Base-by-base conservation (phyloP, 1,140 invertebrate genomes). In the Drosophila truncata region DNA sequence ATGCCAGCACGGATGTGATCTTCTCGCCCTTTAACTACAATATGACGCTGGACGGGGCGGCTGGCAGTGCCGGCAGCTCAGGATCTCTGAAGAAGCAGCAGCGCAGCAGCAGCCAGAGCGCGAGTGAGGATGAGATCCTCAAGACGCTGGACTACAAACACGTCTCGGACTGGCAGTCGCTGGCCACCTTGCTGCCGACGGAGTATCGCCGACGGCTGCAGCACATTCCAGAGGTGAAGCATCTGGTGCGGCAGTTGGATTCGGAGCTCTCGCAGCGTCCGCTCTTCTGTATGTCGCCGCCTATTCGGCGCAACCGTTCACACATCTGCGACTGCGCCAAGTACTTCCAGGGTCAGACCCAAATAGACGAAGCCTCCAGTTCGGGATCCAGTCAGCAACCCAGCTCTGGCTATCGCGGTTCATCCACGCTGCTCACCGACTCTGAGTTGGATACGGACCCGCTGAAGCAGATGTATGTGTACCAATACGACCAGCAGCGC, bases 161-260 rank as follows among this genome's bases (percentile, higher is more conserved):
- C 82, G 95, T 98, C 11, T 95, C 95, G 83, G 98, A 99, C 91
- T 98, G 97, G 97, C 97, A 98, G 86, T 98, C 97, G 1, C 93
- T 99, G 37, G 97, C 96, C 66, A 96, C 98, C 57, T 93, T 99
- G 20, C 91, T 99, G 42, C 98, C 97, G 0, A 93, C 94, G 57
- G 97, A 98, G 91, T 97, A 97, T 87, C 95, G 94, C 63, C 94
- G 95, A 74, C 94, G 94, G 62, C 87, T 97, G 58, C 94, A 96
- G 59, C 96, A 97, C 92, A 94, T 97, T 78, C 96, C 96, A 13
- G 96, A 97, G 94, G 94, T 88, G 70, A 80, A 85, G 29, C 78
- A 82, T 14, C 94, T 87, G 54, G 47, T 83, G 58, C 66, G 65
- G 41, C 67, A 88, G 64, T 18, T 94, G 93, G 84, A 94, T n/a